Base-by-base conservation (phyloP, 2,113 vertebrate species). In the Rhabdornis inornatus region DNA sequence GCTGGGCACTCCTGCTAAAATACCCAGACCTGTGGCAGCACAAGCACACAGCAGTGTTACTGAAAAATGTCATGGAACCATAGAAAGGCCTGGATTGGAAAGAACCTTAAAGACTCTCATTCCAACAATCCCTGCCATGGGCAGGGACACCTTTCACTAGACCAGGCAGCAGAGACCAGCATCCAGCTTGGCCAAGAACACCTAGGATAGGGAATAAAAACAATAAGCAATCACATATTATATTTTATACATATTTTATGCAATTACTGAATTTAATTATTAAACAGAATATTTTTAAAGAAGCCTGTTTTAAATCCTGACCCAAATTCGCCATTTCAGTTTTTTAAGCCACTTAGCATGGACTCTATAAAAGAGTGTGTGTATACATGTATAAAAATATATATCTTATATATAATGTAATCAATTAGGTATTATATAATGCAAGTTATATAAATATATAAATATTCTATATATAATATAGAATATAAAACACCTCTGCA, bases 11-110 rank as follows among this genome's bases (percentile, higher is more conserved):
- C 13, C 17, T 19, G 19, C 21, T 20, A 23, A 39, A 64, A 89
- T 1, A 23, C 4, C 10, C 16, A 23, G 31, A 20, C 13, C 40
- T 56, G 8, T 2, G 22, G 35, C 39, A 65, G 23, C 35, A 55
- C 11, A 23, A 14, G 8, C 2, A 37, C 11, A 16, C 27, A 69
- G 49, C 35, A 42, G 21, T 0, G 0, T 47, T 66, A 69, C 7
- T 40, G 35, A 69, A 60, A 72, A 16, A 61, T 15, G 22, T 31
- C 55, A 61, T 4, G 18, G 17, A 60, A 47, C 4, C n/a, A n/a
- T 4, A 15, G 13, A 68, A 68, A 35, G 20, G 13, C 16, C 18
- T 31, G 63, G 11, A 13, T 23, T 76, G 20, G 40, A 89, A 83
- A 14, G 6, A 7, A 47, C 10, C 47, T 47, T 53, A 40, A 68